Percentiles rank a stretch among this genome's conserved stretches.
Evolutionary conservation across 2,113 vertebrate genomes (phyloP).

Genomic region (Chamaea fasciata): DNA sequence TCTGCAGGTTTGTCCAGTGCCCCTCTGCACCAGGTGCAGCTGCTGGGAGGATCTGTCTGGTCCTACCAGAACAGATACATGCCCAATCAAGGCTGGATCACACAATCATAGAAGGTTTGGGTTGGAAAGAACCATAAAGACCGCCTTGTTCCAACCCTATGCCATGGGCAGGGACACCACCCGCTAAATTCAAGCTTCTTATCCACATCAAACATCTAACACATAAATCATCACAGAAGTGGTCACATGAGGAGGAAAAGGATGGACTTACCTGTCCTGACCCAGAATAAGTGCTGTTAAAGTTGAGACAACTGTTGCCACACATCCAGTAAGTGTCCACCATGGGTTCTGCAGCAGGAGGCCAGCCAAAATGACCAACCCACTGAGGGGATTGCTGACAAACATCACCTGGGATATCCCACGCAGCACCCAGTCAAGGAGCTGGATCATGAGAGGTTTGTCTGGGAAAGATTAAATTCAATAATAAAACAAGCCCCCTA

Average conservation of each 20-base stretch:
- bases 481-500: background rate
- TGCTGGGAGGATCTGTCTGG: background rate
- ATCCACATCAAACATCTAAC: background rate
- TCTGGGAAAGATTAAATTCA: slow-evolving; percentile 68
- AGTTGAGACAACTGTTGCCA: slow-evolving; percentile 85
- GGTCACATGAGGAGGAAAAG: background rate
- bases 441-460: slow-evolving; percentile 83
- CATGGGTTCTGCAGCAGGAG: slow-evolving; percentile 92
- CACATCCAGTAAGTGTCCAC: slow-evolving; percentile 90
- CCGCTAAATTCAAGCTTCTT: background rate
- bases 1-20: background rate
- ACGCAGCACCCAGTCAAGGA: slow-evolving; percentile 90
- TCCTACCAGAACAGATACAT: background rate
- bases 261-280: slow-evolving; percentile 81
- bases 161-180: too few relatives aligned
- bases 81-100: background rate
- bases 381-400: slow-evolving; percentile 93
- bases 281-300: slow-evolving; percentile 85
- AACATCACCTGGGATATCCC: slow-evolving; percentile 96
- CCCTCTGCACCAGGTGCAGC: background rate
- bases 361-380: slow-evolving; percentile 80
- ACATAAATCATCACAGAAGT: background rate
- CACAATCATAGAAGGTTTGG: background rate
- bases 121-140: background rate
- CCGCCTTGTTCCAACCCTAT: background rate